Evolutionary conservation across 2,888 invertebrate species (phyloP).

Genomic region (Nematopogon swammerdamellus): DNA sequence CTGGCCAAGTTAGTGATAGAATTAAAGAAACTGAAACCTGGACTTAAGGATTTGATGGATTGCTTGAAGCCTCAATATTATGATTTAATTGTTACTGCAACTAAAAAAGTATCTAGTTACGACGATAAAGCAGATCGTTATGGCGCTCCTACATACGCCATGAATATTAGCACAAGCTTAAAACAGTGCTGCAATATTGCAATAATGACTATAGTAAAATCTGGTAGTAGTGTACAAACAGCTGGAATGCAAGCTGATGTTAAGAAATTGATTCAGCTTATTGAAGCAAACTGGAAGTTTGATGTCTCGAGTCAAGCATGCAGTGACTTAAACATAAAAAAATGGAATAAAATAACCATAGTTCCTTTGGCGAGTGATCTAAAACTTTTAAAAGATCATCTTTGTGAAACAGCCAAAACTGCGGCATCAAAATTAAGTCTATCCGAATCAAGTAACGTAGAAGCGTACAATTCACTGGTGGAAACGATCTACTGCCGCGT

Average conservation of each 20-base stretch:
- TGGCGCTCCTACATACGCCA: conserved; percentile 15
- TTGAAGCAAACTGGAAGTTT: conserved; percentile 13
- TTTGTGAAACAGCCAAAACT: conserved; percentile 10
- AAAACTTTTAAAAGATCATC: conserved; percentile 7
- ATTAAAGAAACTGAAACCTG: background rate
- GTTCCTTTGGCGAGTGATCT: conserved; percentile 14
- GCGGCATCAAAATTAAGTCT: conserved; percentile 7
- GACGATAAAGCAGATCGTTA: conserved; percentile 10
- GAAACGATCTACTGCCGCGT: conserved; percentile 16
- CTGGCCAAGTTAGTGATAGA: background rate
- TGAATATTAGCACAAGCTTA: conserved; percentile 15
- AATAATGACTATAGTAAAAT: conserved; percentile 14
- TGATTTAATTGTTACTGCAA: conserved; percentile 13
- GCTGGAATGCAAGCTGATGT: conserved; percentile 13
- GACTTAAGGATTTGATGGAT: conserved; percentile 7
- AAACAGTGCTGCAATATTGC: conserved; percentile 19
- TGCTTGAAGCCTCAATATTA: conserved; percentile 12
- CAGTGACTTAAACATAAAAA: conserved; percentile 14
- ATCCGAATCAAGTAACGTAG: conserved; percentile 10
- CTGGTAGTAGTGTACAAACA: conserved; percentile 11
- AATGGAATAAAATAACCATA: conserved; percentile 16
- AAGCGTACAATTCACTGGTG: conserved; percentile 13
- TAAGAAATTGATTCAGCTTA: conserved; percentile 13
- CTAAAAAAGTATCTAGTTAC: conserved; percentile 12
- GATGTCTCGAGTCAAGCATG: conserved; percentile 16